Percentiles rank a stretch among this genome's conserved stretches.
Conservation (phyloP, 2,113 vertebrate genomes). For the Xiphophorus maculatus region DNA sequence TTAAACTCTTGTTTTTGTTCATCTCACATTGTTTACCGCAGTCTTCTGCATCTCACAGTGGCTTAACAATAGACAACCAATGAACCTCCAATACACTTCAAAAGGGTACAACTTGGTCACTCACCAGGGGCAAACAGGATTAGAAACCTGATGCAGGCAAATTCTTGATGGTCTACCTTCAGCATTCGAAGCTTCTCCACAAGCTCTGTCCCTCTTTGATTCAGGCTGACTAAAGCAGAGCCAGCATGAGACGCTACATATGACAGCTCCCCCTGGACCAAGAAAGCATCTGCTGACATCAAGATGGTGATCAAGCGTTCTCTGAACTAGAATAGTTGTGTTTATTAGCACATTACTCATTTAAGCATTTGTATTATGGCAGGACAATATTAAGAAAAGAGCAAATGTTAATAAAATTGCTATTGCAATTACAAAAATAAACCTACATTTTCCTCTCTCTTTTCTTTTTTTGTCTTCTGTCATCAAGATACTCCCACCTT, state of each 20-base stretch:
- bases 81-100: too few species aligned
- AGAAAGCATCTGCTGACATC: neutral
- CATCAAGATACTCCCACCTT: neutral
- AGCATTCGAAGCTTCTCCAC: constrained; percentile 83
- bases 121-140: constrained; percentile 93
- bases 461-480: neutral
- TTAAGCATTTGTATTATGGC: neutral
- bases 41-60: too few species aligned
- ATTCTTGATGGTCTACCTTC: constrained; percentile 88
- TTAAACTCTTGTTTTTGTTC: too few species aligned
- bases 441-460: neutral
- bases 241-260: constrained; percentile 78
- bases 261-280: constrained; percentile 83
- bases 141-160: constrained; percentile 92
- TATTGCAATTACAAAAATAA: neutral
- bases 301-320: neutral
- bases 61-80: too few species aligned
- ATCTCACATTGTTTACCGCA: too few species aligned
- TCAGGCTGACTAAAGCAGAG: constrained; percentile 81
- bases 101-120: constrained; percentile 37
- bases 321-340: neutral
- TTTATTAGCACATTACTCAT: neutral
- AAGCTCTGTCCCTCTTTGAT: constrained; percentile 86
- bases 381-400: neutral
- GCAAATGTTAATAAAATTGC: neutral